Evolutionary conservation across 2,888 invertebrate genomes (phyloP), one percentile per base, ranked within the genome.

Genomic region (Oasisia sp.): DNA sequence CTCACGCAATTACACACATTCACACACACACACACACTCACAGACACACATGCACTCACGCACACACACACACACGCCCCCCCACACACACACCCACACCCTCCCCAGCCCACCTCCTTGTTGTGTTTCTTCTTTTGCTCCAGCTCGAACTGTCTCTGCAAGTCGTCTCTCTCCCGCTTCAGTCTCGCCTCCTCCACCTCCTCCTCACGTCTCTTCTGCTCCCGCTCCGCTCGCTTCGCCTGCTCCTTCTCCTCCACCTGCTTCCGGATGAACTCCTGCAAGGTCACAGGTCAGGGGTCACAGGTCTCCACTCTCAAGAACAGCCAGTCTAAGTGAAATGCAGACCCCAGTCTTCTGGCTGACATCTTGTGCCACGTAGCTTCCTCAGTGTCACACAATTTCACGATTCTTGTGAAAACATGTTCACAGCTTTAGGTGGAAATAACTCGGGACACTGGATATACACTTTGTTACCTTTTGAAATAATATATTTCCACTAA

Each of bases 111-210:
- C 74, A 74, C 74, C 74, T 74, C 74, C 74, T 90, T 90, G 44
- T 90, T 90, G 27, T 90, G 90, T 32, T 32, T 19, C 38, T 96
- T 96, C 92, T 97, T 97, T 93, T 97, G 97, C 95, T 98, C 98
- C 94, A 97, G 97, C 95, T 98, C 98, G 94, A 98, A 96, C 93
- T 97, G 97, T 94, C 97, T 96, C 93, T 97, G 97, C 94, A 98
- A 97, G 93, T 97, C 96, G 96, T 98, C 98, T 95, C 97, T 97
- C 95, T 98, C 98, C 90, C n/a, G 98, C 98, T 92, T 97, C 97
- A 94, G 97, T 97, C 98, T 97, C 93, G 97, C 97, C 95, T 98
- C 98, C 96, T 98, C 98, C 94, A 98, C 97, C 94, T 97, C 97
- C 96, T 99, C 99, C 96, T 98, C 98, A 94, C 97, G 97, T 93